Evolutionary conservation across 2,797 vertebrate species (phyloP), one percentile per base, ranked within the genome.

Genomic region (Sebastiscus tertius): DNA sequence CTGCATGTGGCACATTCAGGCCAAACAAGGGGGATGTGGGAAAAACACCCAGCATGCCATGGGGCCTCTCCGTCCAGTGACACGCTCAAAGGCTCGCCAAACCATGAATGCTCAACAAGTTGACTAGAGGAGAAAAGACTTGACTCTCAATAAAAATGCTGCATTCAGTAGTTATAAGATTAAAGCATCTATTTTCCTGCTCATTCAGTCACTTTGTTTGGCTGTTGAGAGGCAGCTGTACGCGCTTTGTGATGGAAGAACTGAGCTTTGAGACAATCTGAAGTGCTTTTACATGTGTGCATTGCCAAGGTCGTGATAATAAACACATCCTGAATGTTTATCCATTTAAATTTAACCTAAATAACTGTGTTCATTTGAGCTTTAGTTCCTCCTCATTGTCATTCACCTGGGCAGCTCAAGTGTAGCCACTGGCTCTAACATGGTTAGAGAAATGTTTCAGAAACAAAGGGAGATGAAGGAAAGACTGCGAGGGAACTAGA

Each of bases 1-100:
- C 91, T 81, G 91, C 88, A 88, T 93, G 91, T 92, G 92, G 91
- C 83, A 66, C 61, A 92, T 93, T 94, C 89, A 93, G 81, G 83
- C 26, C 77, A 61, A 87, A 90, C 78, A 80, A 89, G 88, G 79
- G 81, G 88, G 85, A 87, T 83, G 92, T 87, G 92, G 87, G 90
- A 85, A 89, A 86, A 88, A 75, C 87, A 76, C 56, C 81, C 87
- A 79, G 77, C 69, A 55, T 81, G 69, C 91, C 81, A 77, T 55
- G 74, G 89, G 87, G 88, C 83, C 89, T 89, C 87, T 87, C 75
- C 76, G 52, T 81, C 89, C 66, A 42, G 62, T 49, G 77, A 84
- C 72, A 84, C 77, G n/a, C 59, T 89, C 88, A 89, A 88, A 88
- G 79, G 54, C 76, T 82, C 46, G 20, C 29, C 72, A 86, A 79